Percentiles rank a stretch among this genome's conserved stretches.
phyloP scores from a whole-genome alignment of 2,113 vertebrate genomes.

The Ranitomeya variabilis region DNA sequence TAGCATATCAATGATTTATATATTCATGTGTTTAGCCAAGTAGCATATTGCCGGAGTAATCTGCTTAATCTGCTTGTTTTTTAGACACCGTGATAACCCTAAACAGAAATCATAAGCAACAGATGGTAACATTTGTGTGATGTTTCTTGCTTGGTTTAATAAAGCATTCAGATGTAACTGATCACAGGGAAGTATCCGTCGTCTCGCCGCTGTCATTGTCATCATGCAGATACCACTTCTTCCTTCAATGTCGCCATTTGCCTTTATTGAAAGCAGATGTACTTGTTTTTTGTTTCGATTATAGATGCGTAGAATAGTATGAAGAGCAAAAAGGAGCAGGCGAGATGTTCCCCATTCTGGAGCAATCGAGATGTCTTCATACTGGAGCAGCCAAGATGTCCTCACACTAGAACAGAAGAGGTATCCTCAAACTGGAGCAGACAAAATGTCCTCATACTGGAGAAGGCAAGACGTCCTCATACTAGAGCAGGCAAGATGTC shows the following conservation, averaged over 20 bases:
- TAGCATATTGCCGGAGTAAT: constrained; percentile 51
- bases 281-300: constrained; percentile 21
- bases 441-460: too few relatives aligned
- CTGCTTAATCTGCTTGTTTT: constrained; percentile 55
- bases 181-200: background rate
- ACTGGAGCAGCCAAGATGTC: too few relatives aligned
- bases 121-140: constrained; percentile 52
- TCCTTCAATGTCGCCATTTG: constrained; percentile 12
- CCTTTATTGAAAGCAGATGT: constrained; percentile 32
- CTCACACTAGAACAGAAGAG: too few relatives aligned
- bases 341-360: too few relatives aligned
- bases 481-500: too few relatives aligned
- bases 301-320: background rate
- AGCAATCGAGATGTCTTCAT: too few relatives aligned
- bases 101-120: constrained; percentile 54
- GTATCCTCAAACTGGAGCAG: too few relatives aligned
- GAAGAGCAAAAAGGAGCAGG: too few relatives aligned
- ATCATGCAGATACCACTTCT: background rate
- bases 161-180: constrained; percentile 43
- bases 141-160: constrained; percentile 52
- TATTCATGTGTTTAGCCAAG: constrained; percentile 53
- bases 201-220: background rate
- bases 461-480: too few relatives aligned
- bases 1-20: constrained; percentile 52
- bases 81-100: constrained; percentile 40